Percentiles rank a stretch among this genome's conserved stretches.
phyloP scores from a whole-genome alignment of 2,797 vertebrate genomes.

The Kryptolebias ocellatus region DNA sequence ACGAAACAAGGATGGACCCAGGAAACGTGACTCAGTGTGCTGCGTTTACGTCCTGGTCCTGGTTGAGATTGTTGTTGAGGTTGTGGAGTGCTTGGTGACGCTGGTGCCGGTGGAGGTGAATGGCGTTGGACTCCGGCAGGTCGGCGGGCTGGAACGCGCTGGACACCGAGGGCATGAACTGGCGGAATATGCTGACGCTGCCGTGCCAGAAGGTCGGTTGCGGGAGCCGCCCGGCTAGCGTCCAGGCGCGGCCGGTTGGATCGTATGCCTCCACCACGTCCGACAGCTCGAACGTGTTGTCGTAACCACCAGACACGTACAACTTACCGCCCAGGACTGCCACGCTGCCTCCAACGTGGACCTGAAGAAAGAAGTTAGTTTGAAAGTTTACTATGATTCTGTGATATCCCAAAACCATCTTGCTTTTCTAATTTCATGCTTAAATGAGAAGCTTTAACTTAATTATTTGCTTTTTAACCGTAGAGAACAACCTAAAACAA shows the following conservation, averaged over 20 bases:
- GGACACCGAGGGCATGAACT: constrained; percentile 94
- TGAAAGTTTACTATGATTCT: background rate
- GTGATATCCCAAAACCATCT: background rate
- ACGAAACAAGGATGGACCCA: constrained; percentile 15
- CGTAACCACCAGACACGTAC: constrained; percentile 94
- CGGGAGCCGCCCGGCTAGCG: constrained; percentile 86
- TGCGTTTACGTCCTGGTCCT: constrained; percentile 79
- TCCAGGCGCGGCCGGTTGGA: constrained; percentile 84
- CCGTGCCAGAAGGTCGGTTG: constrained; percentile 98
- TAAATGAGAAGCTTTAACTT: too few species aligned
- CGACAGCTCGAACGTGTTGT: constrained; percentile 96
- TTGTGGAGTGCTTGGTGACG: constrained; percentile 80
- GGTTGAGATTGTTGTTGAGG: constrained; percentile 81
- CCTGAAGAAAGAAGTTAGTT: constrained; percentile 76
- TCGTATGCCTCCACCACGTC: constrained; percentile 93
- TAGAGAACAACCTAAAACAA: too few species aligned
- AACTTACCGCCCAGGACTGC: constrained; percentile 91
- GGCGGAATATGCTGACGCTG: constrained; percentile 98
- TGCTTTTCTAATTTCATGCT: too few species aligned
- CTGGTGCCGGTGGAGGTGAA: constrained; percentile 82
- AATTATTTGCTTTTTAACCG: too few species aligned
- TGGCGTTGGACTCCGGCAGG: constrained; percentile 76
- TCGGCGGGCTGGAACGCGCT: constrained; percentile 81
- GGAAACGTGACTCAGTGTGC: constrained; percentile 68
- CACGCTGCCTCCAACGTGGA: constrained; percentile 95